phyloP scores from a whole-genome alignment of 2,888 invertebrate genomes.

The Xanthia togata region DNA sequence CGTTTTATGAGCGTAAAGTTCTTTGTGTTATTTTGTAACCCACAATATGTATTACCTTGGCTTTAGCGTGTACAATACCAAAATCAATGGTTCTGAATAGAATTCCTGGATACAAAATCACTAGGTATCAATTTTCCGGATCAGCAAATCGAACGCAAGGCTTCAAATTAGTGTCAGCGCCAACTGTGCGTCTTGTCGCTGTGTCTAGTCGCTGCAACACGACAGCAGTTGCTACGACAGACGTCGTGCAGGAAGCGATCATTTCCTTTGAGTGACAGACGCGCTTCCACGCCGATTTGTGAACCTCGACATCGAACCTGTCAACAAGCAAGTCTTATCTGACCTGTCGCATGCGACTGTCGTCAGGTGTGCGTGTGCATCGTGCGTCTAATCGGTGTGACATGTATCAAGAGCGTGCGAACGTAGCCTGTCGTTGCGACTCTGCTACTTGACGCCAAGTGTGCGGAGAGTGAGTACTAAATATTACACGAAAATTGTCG shows the following conservation, averaged over 20 bases:
- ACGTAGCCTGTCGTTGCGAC: neutral
- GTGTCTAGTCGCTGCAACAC: neutral
- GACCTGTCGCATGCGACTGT: neutral
- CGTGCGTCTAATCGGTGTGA: neutral
- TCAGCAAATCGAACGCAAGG: constrained; percentile 12
- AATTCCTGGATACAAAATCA: constrained; percentile 16
- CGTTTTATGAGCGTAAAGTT: neutral
- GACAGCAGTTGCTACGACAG: neutral
- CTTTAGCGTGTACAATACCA: neutral
- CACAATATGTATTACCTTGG: neutral
- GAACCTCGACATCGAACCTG: neutral
- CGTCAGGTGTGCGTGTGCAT: neutral
- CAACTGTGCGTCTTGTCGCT: neutral
- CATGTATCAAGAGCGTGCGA: neutral
- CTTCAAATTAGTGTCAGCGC: constrained; percentile 16
- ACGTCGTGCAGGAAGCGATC: neutral
- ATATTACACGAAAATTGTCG: neutral
- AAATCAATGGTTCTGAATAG: constrained; percentile 18
- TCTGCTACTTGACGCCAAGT: neutral
- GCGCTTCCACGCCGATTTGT: neutral
- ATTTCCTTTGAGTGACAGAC: neutral
- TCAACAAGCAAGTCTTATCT: no score
- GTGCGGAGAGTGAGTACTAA: neutral
- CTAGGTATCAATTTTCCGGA: constrained; percentile 26
- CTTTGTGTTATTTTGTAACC: neutral